Percentiles rank a stretch among this genome's conserved stretches.
Conservation (phyloP, 2,797 vertebrate species). For the Chelmon rostratus region DNA sequence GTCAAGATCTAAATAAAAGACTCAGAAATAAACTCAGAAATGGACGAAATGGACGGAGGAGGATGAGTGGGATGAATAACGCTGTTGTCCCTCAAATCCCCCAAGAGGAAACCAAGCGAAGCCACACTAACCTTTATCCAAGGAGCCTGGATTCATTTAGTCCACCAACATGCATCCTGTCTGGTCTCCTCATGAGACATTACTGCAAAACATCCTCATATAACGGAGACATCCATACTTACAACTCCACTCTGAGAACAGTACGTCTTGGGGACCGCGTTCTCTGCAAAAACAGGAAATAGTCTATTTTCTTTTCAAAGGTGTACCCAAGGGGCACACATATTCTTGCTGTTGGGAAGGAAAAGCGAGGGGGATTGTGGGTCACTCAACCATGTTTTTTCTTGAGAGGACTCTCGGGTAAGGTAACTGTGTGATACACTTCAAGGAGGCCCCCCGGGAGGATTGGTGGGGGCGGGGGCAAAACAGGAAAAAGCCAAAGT, state of each 20-base stretch:
- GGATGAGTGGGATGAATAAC: slow-evolving; percentile 44
- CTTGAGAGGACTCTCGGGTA: slow-evolving; percentile 52
- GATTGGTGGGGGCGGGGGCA: slow-evolving; percentile 22
- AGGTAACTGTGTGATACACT: slow-evolving; percentile 43
- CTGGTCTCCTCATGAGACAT: slow-evolving; percentile 35
- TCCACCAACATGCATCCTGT: slow-evolving; percentile 42
- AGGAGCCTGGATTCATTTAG: slow-evolving; percentile 37
- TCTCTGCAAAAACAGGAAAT: slow-evolving; percentile 77
- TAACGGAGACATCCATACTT: slow-evolving; percentile 39
- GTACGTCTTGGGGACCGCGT: slow-evolving; percentile 34
- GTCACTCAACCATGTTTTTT: slow-evolving; percentile 54
- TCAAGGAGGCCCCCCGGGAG: slow-evolving; percentile 32
- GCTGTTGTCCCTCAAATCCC: slow-evolving; percentile 37
- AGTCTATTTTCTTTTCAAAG: slow-evolving; percentile 69
- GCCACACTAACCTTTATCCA: slow-evolving; percentile 14
- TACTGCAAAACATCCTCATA: slow-evolving; percentile 45
- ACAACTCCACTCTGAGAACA: slow-evolving; percentile 35
- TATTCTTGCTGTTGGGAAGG: slow-evolving; percentile 53
- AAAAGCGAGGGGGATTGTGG: slow-evolving; percentile 60
- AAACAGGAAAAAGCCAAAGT: slow-evolving; percentile 75
- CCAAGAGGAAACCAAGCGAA: slow-evolving; percentile 39
- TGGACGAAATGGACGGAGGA: slow-evolving; percentile 21
- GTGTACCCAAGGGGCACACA: slow-evolving; percentile 60
- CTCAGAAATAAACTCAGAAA: slow-evolving; percentile 13
- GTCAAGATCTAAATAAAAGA: slow-evolving; percentile 25